Conservation (phyloP, 2,113 vertebrate species). For the Falco punctatus region DNA sequence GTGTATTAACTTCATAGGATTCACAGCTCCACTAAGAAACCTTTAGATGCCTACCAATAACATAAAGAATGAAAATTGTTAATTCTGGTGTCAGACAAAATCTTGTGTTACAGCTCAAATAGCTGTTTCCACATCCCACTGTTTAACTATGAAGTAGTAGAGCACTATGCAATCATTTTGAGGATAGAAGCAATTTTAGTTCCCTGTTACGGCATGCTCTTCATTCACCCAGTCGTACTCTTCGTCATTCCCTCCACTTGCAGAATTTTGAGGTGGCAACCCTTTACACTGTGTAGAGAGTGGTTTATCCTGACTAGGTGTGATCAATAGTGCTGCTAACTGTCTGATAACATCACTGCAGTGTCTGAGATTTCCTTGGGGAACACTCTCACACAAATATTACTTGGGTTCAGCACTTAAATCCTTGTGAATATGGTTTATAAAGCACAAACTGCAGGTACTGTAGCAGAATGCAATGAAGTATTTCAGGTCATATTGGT, state of each 20-base stretch:
- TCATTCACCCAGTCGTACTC: background rate
- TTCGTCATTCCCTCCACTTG: background rate
- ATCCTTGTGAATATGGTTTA: background rate
- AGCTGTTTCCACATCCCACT: background rate
- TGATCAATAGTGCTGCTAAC: background rate
- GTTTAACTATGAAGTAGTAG: fast-evolving
- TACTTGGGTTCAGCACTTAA: background rate
- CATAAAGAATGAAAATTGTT: background rate
- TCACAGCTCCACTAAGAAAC: background rate
- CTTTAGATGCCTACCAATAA: background rate
- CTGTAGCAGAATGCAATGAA: background rate
- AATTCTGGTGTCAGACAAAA: background rate
- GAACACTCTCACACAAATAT: background rate
- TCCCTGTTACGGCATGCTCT: background rate
- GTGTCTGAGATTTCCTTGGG: background rate
- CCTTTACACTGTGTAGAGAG: background rate
- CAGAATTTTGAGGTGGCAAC: background rate
- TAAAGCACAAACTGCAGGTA: background rate
- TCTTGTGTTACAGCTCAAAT: background rate
- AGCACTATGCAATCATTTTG: fast-evolving
- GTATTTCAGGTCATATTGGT: background rate
- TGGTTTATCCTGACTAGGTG: background rate
- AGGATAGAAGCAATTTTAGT: background rate
- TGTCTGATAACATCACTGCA: background rate
- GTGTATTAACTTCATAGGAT: background rate